Evolutionary conservation across 2,888 invertebrate genomes (phyloP).

Genomic region (Drosophila stalkeri): DNA sequence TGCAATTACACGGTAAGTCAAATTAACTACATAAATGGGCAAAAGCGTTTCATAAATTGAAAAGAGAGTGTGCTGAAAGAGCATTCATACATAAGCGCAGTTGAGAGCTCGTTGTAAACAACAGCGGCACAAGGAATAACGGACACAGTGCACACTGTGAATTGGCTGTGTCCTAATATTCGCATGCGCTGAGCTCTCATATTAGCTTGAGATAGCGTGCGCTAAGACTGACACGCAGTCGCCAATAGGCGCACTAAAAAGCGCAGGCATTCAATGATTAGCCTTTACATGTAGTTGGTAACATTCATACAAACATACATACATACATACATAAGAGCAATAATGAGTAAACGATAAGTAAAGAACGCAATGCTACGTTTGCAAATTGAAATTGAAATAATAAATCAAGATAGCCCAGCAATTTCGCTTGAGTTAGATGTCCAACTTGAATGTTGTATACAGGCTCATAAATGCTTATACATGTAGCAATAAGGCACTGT

Average conservation of each 20-base stretch:
- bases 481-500: no score
- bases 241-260: neutral
- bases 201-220: neutral
- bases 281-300: no score
- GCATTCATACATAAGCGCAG: neutral
- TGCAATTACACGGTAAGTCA: constrained; percentile 50
- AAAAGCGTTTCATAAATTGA: neutral
- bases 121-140: neutral
- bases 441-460: no score
- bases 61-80: constrained; percentile 8
- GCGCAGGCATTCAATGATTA: neutral
- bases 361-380: neutral
- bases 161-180: neutral
- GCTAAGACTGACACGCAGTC: neutral
- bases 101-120: neutral
- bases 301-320: no score
- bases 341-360: neutral
- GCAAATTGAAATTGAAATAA: no score
- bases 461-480: no score
- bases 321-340: neutral
- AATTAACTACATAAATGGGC: neutral
- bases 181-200: neutral
- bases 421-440: no score
- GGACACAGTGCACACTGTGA: neutral
- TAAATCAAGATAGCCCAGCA: no score